Conservation (phyloP, 2,113 vertebrate species). For the Colistium nudipinnis region DNA sequence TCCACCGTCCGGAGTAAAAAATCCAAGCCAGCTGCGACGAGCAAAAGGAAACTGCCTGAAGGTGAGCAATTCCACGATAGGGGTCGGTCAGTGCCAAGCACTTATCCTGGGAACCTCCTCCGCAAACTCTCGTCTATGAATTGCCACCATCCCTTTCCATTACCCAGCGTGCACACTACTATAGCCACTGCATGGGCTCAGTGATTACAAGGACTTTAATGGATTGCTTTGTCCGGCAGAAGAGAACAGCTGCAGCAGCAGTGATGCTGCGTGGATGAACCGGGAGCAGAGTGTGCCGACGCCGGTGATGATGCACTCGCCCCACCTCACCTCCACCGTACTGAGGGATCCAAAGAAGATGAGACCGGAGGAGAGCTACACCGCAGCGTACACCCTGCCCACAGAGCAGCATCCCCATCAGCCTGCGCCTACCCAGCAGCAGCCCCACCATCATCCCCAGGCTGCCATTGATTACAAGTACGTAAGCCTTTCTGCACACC, state of each 20-base stretch:
- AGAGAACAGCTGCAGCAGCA: conserved; percentile 94
- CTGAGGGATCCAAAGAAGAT: conserved; percentile 91
- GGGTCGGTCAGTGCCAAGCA: not conserved
- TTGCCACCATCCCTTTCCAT: not conserved
- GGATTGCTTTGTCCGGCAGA: conserved; percentile 76
- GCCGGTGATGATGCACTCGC: conserved; percentile 94
- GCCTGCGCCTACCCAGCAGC: conserved; percentile 72
- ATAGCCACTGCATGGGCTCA: not conserved
- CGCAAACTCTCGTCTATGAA: not conserved
- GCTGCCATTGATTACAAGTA: conserved; percentile 96
- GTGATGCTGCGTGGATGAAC: conserved; percentile 85
- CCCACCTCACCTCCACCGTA: conserved; percentile 93
- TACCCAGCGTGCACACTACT: not conserved
- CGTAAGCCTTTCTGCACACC: not conserved
- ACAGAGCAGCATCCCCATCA: conserved; percentile 81
- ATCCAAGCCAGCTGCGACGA: conserved; percentile 86
- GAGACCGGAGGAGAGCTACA: conserved; percentile 90
- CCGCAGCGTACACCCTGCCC: conserved; percentile 90
- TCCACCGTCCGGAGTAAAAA: conserved; percentile 92
- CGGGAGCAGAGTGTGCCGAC: conserved; percentile 89
- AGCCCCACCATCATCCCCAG: conserved; percentile 78
- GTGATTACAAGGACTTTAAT: not conserved
- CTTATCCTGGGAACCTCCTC: not conserved
- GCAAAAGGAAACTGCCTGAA: conserved; percentile 94
- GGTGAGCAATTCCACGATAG: conserved; percentile 70